These are phyloP conservation scores for Epinotia brunnichana DNA, from an alignment of 2,888 invertebrate species.

Conservation along the genomic window DNA sequence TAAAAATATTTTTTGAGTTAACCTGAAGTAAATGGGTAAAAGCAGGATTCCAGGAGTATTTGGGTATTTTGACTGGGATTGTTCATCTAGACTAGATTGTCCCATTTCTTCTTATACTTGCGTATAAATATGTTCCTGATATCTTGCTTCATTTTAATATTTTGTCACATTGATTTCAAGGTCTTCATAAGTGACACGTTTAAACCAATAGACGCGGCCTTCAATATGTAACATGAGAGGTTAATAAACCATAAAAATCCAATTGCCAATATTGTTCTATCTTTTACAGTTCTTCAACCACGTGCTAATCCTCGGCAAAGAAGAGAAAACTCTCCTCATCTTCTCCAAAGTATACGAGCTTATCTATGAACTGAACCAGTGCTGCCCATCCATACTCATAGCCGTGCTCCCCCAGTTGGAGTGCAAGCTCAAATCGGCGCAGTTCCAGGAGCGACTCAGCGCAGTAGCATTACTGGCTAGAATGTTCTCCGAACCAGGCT, in stretches of 20 bases:
- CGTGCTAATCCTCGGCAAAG: constrained; percentile 95
- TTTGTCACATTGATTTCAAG: no score
- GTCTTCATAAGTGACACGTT: no score
- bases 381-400: constrained; percentile 92
- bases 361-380: constrained; percentile 97
- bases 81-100: no score
- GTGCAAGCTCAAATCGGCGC: constrained; percentile 96
- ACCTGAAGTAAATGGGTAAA: no score
- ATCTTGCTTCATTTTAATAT: no score
- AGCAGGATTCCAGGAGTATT: no score
- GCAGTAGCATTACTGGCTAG: constrained; percentile 95
- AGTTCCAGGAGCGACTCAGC: constrained; percentile 92
- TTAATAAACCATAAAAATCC: neutral
- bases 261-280: neutral
- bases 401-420: constrained; percentile 97
- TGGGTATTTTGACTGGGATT: no score
- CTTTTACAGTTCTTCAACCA: constrained; percentile 94
- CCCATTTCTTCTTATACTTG: no score
- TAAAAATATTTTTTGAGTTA: no score
- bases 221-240: neutral
- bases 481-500: constrained; percentile 98
- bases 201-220: no score
- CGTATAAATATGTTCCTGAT: no score
- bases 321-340: constrained; percentile 91
- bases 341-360: constrained; percentile 95